Base-by-base conservation (phyloP, 2,888 invertebrate genomes). In the Chymomyza procnemis region DNA sequence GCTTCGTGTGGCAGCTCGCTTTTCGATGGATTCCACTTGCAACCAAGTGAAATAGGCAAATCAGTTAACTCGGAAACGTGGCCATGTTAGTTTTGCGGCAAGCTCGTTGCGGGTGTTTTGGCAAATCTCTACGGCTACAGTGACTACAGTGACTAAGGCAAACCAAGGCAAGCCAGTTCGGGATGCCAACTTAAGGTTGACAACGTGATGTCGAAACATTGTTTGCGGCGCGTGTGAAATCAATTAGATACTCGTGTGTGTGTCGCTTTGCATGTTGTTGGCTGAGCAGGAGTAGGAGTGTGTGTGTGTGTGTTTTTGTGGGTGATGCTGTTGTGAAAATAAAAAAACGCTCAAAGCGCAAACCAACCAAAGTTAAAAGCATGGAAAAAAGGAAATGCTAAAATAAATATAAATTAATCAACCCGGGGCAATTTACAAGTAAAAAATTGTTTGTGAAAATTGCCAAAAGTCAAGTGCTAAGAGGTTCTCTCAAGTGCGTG, bases 11-110 rank as follows among this genome's bases (percentile, higher is more conserved):
- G 46, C 21, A n/a, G 55, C 30, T 56, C 26, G 54, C 54, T 9
- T 22, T 26, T n/a, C n/a, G n/a, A 8, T 21, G 54, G 56, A 56
- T 56, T 22, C 56, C 56, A 21, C 50, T n/a, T 46, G 46, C 71
- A 73, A 63, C 61, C 57, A 65, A 60, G 26, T 62, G 21, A 55
- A 76, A 52, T 60, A 84, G 81, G 81, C 77, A 83, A 89, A 83
- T 90, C 90, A 90, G 90, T 90, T 89, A 87, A 89, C 88, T 90
- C 90, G 90, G 90, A 89, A 89, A 85, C 90, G 90, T 88, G 89
- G 89, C 82, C 82, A 88, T 85, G 90, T 89, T 83, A 88, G 88
- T 87, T 84, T 81, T 84, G 79, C 78, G 78, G 80, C 79, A 71
- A 61, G 67, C 68, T 64, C 75, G 79, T 77, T 78, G 87, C 85